Base-by-base conservation (phyloP, 1,140 invertebrate species). In the Himalopsyche phryganea region DNA sequence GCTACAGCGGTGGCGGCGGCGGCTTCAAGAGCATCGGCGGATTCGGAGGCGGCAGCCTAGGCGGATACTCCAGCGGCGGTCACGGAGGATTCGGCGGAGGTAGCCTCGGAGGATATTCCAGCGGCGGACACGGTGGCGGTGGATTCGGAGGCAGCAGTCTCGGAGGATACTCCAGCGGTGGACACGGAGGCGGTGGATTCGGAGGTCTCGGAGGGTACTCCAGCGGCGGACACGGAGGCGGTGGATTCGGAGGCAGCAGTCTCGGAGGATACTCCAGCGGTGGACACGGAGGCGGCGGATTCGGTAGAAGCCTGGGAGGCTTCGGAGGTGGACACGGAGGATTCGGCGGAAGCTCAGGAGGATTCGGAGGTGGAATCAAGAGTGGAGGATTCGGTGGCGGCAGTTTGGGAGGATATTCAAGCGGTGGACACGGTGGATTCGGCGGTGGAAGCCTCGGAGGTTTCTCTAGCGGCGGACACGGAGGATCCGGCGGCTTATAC, bases 171-270 rank as follows among this genome's bases (percentile, higher is more conserved):
- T 20, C 36, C 20, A 19, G 50, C n/a, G 20, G 50, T 28, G 36
- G 40, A 19, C 9, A 13, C 7, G 32, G 47, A 15, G 42, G n/a
- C 17, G 45, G 58, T 2, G 46, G 46, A 5, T 49, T 47, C 50
- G 57, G 57, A 35, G 57, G 57, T 7, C 40, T 51, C 42, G 47
- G 51, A 17, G 47, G 53, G 9, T 35, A 44, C 11, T 44, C 56
- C 20, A 52, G 61, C 28, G 36, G 23, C 17, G 13, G 10, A 18
- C 23, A 47, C 23, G 53, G 36, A 42, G 14, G 38, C 42, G 56
- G 56, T 38, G 56, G 42, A 45, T 19, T 45, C 36, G 49, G 49
- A 17, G 50, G 54, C 13, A 42, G 56, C 3, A 35, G 36, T 18
- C 6, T 41, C 7, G 48, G 48, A 44, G 48, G 55, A 36, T 11